Evolutionary conservation across 2,113 vertebrate species (phyloP).

Genomic region (Arizona elegans): DNA sequence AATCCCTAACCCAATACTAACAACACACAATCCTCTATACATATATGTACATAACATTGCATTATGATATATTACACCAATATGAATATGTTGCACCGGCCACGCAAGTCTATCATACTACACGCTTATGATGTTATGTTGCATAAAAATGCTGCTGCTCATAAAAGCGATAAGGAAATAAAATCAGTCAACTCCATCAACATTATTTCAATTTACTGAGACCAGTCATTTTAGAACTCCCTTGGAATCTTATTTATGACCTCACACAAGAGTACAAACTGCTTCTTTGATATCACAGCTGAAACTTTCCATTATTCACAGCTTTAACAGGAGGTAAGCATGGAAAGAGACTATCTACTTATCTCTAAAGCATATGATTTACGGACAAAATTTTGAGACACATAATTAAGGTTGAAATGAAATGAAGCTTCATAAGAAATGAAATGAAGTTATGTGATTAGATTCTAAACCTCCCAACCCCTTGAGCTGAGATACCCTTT

Average conservation of each 20-base stretch:
- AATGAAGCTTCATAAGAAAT: background rate
- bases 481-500: background rate
- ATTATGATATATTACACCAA: too few species aligned
- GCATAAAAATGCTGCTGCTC: background rate
- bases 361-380: background rate
- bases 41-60: too few species aligned
- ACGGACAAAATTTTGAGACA: background rate
- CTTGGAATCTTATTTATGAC: constrained; percentile 3
- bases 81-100: too few species aligned
- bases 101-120: too few species aligned
- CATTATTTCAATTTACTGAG: background rate
- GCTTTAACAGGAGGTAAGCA: constrained; percentile 8
- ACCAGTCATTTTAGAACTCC: background rate
- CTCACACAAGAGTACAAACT: background rate
- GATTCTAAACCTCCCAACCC: background rate
- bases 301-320: background rate
- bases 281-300: constrained; percentile 1
- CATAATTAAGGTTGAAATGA: background rate
- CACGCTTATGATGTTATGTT: too few species aligned
- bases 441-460: background rate
- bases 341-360: background rate
- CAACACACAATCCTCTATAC: too few species aligned
- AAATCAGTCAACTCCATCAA: background rate
- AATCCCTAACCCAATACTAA: too few species aligned
- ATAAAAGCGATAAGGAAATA: background rate